Conservation (phyloP, 2,888 invertebrate species). For the Tipula confusa region DNA sequence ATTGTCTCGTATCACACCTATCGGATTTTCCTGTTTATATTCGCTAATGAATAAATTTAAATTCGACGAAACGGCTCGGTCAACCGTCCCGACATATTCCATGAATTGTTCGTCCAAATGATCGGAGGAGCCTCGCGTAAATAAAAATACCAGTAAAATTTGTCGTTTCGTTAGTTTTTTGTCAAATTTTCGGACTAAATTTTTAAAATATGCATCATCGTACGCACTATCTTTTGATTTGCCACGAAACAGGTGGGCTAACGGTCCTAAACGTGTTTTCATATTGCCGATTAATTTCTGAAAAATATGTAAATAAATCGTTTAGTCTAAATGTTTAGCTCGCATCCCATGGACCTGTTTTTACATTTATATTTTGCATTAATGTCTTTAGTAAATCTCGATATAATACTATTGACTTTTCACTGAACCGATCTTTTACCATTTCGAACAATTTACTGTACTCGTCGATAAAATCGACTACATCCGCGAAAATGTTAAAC, state of each 20-base stretch:
- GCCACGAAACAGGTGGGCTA: slow-evolving; percentile 31
- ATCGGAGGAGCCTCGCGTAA: neutral
- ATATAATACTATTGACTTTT: neutral
- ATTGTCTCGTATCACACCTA: neutral
- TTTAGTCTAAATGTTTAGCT: neutral
- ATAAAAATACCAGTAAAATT: neutral
- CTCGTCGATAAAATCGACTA: neutral
- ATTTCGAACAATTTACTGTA: neutral
- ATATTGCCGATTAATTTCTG: neutral
- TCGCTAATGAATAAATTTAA: neutral
- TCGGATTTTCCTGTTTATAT: neutral
- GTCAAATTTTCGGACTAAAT: neutral
- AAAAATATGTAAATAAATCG: neutral
- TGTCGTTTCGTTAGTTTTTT: neutral
- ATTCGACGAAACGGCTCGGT: neutral
- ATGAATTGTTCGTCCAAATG: neutral
- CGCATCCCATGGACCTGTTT: neutral
- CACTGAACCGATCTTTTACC: neutral
- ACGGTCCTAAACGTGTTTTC: slow-evolving; percentile 31
- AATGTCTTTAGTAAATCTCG: neutral
- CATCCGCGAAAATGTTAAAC: neutral
- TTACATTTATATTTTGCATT: neutral
- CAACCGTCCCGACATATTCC: neutral
- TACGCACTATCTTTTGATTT: neutral
- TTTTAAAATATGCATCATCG: neutral